phyloP scores from a whole-genome alignment of 2,113 vertebrate genomes.

The Elachura formosa region DNA sequence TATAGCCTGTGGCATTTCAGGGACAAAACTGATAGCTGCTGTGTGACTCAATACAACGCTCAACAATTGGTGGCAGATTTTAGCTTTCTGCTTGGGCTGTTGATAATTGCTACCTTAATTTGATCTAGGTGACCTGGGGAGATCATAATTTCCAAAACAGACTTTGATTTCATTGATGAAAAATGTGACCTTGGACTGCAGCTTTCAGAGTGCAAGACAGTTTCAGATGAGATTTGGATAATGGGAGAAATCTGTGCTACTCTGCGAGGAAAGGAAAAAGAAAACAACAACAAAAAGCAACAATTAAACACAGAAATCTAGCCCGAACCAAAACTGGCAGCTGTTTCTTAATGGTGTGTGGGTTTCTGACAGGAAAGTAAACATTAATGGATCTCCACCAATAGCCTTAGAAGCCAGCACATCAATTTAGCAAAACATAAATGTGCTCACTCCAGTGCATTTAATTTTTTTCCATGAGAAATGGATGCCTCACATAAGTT shows the following conservation, averaged over 20 bases:
- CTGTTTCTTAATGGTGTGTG: conserved; percentile 51
- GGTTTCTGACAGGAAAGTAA: conserved; percentile 60
- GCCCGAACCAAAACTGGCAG: conserved; percentile 15
- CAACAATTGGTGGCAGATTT: conserved; percentile 51
- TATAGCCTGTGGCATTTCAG: conserved; percentile 39
- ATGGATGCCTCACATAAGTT: conserved; percentile 6
- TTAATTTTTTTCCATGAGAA: conserved; percentile 40
- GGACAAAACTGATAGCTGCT: conserved; percentile 26
- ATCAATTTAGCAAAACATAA: conserved; percentile 49
- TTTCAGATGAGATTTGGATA: conserved; percentile 15
- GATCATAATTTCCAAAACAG: conserved; percentile 37
- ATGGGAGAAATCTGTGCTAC: neutral
- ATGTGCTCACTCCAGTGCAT: neutral
- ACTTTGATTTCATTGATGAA: conserved; percentile 59
- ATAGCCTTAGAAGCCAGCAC: conserved; percentile 38
- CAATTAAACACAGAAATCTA: neutral
- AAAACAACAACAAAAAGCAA: neutral
- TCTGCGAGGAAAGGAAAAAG: neutral
- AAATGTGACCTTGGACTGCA: conserved; percentile 43
- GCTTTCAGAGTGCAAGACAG: neutral
- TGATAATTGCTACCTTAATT: conserved; percentile 59
- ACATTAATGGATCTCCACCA: conserved; percentile 55
- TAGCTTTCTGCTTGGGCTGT: conserved; percentile 41
- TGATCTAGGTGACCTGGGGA: conserved; percentile 55
- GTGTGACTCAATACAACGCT: conserved; percentile 27